Evolutionary conservation across 2,113 vertebrate species (phyloP), one percentile per base, ranked within the genome.

Genomic region (Condylura cristata): DNA sequence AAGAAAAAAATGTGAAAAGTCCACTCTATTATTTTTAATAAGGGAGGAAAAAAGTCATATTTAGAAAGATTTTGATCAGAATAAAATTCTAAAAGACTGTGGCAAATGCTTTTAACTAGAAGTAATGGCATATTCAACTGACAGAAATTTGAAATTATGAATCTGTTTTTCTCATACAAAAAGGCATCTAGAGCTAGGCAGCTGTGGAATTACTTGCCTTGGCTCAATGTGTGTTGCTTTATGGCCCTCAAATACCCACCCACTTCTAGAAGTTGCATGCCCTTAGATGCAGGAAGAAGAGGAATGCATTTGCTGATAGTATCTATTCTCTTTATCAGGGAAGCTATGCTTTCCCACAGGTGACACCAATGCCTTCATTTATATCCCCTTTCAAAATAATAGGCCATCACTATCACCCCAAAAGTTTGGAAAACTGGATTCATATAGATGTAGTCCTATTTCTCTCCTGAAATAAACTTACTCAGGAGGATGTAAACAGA

Each of bases 1-100:
- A 86, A 83, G n/a, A 37, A 75, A 74, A 30, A 60, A 80, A 81
- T 56, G 7, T 34, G 37, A 81, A 81, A 44, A 39, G 28, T 74
- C 41, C 44, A 86, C 87, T 84, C n/a, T 83, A 37, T 63, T 94
- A 79, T 41, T 91, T 95, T 78, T 81, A 96, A 84, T 89, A 91
- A 74, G 39, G 24, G 34, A 91, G 39, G 34, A 82, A 80, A 81
- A 70, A 51, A 85, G 56, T 53, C 78, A 48, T 93, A 90, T 79
- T 95, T 91, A 86, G 34, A 90, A 87, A 74, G n/a, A 78, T 86
- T 91, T 83, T 30, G 79, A 70, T 92, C 66, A 92, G 39, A 92
- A 61, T 79, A 66, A 63, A 88, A 78, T 86, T 51, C 90, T 95
- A 63, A 74, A 60, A 93, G 37, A 11, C 44, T 92, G 37, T 71